phyloP scores from a whole-genome alignment of 1,140 invertebrate species.

The Drosophila willistoni region DNA sequence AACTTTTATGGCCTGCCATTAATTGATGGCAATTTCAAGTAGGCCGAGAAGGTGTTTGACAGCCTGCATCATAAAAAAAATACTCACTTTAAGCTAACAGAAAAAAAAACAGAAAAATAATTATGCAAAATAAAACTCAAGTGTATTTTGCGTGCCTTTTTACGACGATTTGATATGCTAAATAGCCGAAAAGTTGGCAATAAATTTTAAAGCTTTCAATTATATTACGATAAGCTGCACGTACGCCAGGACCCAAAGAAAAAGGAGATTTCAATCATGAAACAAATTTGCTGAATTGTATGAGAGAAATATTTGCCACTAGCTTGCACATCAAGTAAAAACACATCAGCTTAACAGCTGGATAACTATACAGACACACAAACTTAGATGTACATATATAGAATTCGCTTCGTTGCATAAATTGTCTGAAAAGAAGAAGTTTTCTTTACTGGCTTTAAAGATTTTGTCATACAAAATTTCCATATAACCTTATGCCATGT shows the following conservation, averaged over 20 bases:
- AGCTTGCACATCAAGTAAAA: slow-evolving; percentile 49
- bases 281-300: slow-evolving; percentile 44
- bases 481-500: slow-evolving; percentile 7
- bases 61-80: slow-evolving; percentile 8
- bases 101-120: slow-evolving; percentile 17
- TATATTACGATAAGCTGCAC: slow-evolving; percentile 67
- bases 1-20: slow-evolving; percentile 77
- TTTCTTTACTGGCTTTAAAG: slow-evolving; percentile 46
- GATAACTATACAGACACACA: slow-evolving; percentile 25
- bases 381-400: slow-evolving; percentile 23
- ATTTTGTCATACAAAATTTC: slow-evolving; percentile 51
- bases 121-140: slow-evolving; percentile 10
- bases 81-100: background rate
- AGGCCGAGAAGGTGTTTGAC: slow-evolving; percentile 2
- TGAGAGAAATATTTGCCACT: slow-evolving; percentile 47
- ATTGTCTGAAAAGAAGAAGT: slow-evolving; percentile 51
- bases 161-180: slow-evolving; percentile 58
- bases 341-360: slow-evolving; percentile 2
- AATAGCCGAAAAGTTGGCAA: slow-evolving; percentile 66
- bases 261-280: slow-evolving; percentile 29
- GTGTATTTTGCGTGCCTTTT: slow-evolving; percentile 22
- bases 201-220: slow-evolving; percentile 77
- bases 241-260: slow-evolving; percentile 18
- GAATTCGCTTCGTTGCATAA: slow-evolving; percentile 65
- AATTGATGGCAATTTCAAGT: slow-evolving; percentile 61